Base-by-base conservation (phyloP, 35 echinoderm and acorn worm genomes). In the Apostichopus californicus region DNA sequence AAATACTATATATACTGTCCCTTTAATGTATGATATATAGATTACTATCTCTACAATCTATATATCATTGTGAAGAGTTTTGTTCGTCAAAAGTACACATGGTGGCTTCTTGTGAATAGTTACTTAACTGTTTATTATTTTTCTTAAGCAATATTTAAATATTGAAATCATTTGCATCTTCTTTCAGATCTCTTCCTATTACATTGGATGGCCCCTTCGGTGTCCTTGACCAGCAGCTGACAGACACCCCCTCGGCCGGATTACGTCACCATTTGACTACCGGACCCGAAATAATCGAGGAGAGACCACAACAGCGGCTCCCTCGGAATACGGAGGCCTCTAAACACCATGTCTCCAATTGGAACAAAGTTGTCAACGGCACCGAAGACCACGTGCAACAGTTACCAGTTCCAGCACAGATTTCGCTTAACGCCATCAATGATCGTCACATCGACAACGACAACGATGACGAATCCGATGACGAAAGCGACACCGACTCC, bases 401-500 rank as follows among this genome's bases (percentile, higher is more conserved):
- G 71, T 82, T 18, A 82, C 80, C 80, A 57, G 80, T 82, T 82
- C 80, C 80, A 34, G 80, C 80, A 53, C 80, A 82, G 23, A 82
- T 57, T 1, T 55, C 80, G 46, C 80, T 82, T 57, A 55, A 17
- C 79, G 79, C 55, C 79, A 81, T 81, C 23, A 17, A 56, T 52
- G 79, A 81, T 8, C 2, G 28, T 52, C 79, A 81, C 8, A 18
- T 54, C 21, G 79, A 81, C 26, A 26, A 81, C 1, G 26, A 52
- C 9, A 9, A 56, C 26, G 79, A 81, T 18, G 10, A 73, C 26
- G 79, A 81, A 52, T 81, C 79, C 79, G 79, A 81, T 81, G 79
- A 81, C 79, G 79, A 56, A 52, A 81, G 79, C 79, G 79, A 81
- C 79, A 81, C 79, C n/a, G 79, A 81, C 21, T 81, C 79, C 13